A percentile compares a stretch with the other conserved stretches of the same genome.
phyloP scores from a whole-genome alignment of 1,140 invertebrate species.

The Ceratitis capitata region DNA sequence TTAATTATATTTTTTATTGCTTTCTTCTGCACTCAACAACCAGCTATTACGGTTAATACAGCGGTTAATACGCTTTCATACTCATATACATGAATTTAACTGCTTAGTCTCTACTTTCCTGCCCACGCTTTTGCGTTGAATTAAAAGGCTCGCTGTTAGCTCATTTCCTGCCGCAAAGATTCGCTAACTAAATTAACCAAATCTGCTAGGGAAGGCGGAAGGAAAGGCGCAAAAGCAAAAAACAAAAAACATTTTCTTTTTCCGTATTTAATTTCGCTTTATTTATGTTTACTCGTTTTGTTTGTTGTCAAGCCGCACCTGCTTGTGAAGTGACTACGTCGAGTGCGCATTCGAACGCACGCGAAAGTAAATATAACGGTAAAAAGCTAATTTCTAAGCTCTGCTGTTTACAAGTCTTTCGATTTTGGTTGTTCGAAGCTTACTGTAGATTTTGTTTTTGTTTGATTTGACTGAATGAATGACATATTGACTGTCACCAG shows the following conservation, averaged over 20 bases:
- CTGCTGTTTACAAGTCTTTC: too few relatives aligned
- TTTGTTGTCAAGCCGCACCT: slow-evolving; percentile 7
- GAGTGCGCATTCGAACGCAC: background rate
- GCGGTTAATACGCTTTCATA: too few relatives aligned
- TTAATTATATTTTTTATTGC: background rate
- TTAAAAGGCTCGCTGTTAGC: background rate
- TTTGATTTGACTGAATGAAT: background rate
- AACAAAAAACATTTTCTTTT: background rate
- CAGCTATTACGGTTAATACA: too few relatives aligned
- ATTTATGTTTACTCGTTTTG: background rate
- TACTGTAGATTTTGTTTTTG: background rate
- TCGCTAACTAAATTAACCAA: background rate
- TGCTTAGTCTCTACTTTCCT: background rate
- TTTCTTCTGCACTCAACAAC: background rate
- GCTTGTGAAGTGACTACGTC: background rate
- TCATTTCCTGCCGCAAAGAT: background rate
- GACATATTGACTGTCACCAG: background rate
- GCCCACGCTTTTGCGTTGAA: background rate
- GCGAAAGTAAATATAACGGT: too few relatives aligned
- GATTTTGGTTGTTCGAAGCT: too few relatives aligned
- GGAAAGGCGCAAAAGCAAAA: background rate
- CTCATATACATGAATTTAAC: too few relatives aligned
- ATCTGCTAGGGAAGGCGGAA: background rate
- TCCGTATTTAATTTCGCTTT: background rate
- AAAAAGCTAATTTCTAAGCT: too few relatives aligned